Evolutionary conservation across 2,113 vertebrate genomes (phyloP).

Genomic region (Chaetodon trifascialis): DNA sequence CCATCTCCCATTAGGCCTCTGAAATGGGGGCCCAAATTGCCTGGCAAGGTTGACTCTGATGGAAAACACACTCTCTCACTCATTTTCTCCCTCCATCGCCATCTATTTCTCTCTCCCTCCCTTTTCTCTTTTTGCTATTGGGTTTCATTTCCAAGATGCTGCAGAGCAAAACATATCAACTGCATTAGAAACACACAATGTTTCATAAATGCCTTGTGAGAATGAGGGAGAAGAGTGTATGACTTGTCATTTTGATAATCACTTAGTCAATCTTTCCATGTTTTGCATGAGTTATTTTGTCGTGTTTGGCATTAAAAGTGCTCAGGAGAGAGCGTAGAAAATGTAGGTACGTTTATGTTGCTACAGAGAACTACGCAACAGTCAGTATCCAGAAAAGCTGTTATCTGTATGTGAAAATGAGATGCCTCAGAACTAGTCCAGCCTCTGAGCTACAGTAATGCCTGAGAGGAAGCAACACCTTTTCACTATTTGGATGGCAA

Average conservation of each 20-base stretch:
- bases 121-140: conserved; percentile 51
- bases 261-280: not conserved
- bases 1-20: conserved; percentile 86
- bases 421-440: not conserved
- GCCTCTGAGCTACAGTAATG: conserved; percentile 4
- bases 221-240: conserved; percentile 9
- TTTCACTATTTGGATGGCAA: not conserved
- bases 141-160: conserved; percentile 63
- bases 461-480: not conserved
- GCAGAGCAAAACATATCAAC: conserved; percentile 23
- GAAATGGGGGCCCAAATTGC: conserved; percentile 85
- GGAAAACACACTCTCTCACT: conserved; percentile 77
- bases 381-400: not conserved
- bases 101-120: conserved; percentile 45
- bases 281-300: too few species aligned
- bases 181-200: conserved; percentile 30
- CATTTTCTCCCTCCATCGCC: conserved; percentile 57
- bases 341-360: not conserved
- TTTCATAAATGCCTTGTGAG: conserved; percentile 28
- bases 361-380: not conserved
- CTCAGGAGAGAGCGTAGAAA: too few species aligned
- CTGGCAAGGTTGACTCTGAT: conserved; percentile 80
- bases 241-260: conserved; percentile 22
- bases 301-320: not conserved
- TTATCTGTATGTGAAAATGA: conserved; percentile 1